These are phyloP conservation scores for Drosophila grimshawi DNA, from an alignment of 1,140 invertebrate species.

Conservation along the genomic window DNA sequence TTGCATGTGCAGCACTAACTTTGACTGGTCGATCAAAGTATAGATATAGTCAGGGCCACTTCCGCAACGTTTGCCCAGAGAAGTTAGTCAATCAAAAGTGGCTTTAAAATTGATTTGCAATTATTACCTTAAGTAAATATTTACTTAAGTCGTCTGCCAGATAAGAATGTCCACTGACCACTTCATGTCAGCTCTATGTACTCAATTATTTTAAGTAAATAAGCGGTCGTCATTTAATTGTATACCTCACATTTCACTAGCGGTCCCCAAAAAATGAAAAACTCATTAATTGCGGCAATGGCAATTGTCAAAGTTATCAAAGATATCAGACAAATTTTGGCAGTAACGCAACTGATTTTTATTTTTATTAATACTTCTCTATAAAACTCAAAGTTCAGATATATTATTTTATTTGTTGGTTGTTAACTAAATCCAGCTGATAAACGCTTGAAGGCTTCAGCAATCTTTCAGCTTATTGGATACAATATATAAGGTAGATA, in stretches of 20 bases:
- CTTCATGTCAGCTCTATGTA: slow-evolving; percentile 49
- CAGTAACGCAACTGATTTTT: slow-evolving; percentile 23
- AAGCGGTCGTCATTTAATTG: slow-evolving; percentile 57
- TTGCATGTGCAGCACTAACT: slow-evolving; percentile 10
- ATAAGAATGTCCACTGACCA: slow-evolving; percentile 40
- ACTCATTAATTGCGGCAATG: slow-evolving; percentile 68
- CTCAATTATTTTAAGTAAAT: slow-evolving; percentile 62
- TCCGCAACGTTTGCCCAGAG: slow-evolving; percentile 22
- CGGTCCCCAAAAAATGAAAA: slow-evolving; percentile 43
- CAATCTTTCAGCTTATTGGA: slow-evolving; percentile 39
- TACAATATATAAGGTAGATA: slow-evolving; percentile 29
- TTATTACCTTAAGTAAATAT: slow-evolving; percentile 51
- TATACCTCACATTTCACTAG: slow-evolving; percentile 58
- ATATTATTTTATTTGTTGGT: neutral
- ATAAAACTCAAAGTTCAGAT: slow-evolving; percentile 53
- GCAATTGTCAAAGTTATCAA: slow-evolving; percentile 63
- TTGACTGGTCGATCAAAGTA: slow-evolving; percentile 5
- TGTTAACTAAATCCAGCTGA: slow-evolving; percentile 10
- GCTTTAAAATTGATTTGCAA: slow-evolving; percentile 10
- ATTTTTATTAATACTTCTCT: slow-evolving; percentile 12
- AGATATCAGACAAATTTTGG: slow-evolving; percentile 22
- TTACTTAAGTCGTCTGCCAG: slow-evolving; percentile 47
- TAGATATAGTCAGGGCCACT: slow-evolving; percentile 19
- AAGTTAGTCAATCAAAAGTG: slow-evolving; percentile 22
- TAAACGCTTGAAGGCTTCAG: slow-evolving; percentile 12